Evolutionary conservation across 2,797 vertebrate species (phyloP).

Genomic region (Pristis pectinata): DNA sequence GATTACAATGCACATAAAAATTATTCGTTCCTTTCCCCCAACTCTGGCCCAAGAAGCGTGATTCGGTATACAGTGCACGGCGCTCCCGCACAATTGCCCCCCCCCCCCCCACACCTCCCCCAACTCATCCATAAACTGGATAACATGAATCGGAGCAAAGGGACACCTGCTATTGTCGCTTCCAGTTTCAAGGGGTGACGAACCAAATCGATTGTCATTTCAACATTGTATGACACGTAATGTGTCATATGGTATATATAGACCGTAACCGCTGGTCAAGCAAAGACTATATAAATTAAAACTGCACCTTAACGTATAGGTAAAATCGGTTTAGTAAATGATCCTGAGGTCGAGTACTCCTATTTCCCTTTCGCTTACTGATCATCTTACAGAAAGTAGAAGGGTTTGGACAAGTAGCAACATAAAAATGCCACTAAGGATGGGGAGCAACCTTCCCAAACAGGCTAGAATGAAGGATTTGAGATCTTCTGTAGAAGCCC

Average conservation of each 20-base stretch:
- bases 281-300: background rate
- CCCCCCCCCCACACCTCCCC: no score
- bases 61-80: background rate
- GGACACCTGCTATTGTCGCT: background rate
- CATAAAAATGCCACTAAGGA: background rate
- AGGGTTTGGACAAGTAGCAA: background rate
- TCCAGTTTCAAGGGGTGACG: background rate
- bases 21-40: background rate
- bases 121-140: background rate
- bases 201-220: background rate
- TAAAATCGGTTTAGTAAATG: background rate
- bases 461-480: background rate
- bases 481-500: background rate
- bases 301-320: background rate
- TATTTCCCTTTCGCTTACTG: background rate
- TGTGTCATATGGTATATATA: background rate
- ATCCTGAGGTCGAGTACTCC: background rate
- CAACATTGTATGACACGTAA: background rate
- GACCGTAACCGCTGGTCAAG: background rate
- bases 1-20: background rate
- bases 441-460: background rate
- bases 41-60: background rate
- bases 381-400: background rate
- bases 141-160: background rate
- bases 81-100: background rate